Percentiles rank a stretch among this genome's conserved stretches.
Evolutionary conservation across 2,888 invertebrate genomes (phyloP).

Genomic region (Aproaerema taeniolella): DNA sequence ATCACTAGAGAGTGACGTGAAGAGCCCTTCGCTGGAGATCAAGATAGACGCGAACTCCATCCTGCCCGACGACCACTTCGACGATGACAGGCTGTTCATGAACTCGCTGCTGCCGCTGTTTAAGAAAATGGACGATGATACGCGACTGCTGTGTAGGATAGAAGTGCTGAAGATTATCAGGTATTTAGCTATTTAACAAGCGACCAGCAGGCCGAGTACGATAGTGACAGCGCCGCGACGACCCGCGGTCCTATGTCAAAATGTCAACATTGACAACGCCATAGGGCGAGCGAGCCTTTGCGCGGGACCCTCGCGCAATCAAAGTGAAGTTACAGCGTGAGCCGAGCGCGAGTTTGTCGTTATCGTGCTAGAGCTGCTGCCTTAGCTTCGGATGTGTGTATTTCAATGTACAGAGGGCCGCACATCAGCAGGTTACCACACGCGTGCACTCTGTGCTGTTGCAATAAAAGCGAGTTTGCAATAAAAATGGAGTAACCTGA

Average conservation of each 20-base stretch:
- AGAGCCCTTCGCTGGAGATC: conserved; percentile 45
- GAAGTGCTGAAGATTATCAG: conserved; percentile 63
- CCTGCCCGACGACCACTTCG: conserved; percentile 61
- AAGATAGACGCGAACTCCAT: conserved; percentile 64
- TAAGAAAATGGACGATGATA: conserved; percentile 68
- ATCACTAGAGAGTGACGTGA: conserved; percentile 30
- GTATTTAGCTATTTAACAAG: too few relatives aligned
- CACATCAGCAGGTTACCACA: too few relatives aligned
- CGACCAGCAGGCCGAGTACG: too few relatives aligned
- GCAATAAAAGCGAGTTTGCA: too few relatives aligned
- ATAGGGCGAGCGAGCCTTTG: background rate
- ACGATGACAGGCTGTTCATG: conserved; percentile 66
- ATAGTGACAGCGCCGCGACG: background rate
- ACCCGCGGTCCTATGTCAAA: background rate
- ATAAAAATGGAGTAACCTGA: too few relatives aligned
- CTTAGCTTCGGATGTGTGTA: too few relatives aligned
- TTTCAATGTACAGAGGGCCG: too few relatives aligned
- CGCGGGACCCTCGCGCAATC: too few relatives aligned
- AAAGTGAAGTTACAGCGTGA: too few relatives aligned
- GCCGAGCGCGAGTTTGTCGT: too few relatives aligned
- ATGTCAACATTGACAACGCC: background rate
- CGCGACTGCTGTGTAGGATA: conserved; percentile 55
- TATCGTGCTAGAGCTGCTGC: too few relatives aligned
- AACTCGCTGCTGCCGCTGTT: conserved; percentile 61
- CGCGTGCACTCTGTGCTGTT: too few relatives aligned